These are phyloP conservation scores for Muntiacus reevesi DNA, from an alignment of 2,113 vertebrate genomes.

Conservation along the genomic window DNA sequence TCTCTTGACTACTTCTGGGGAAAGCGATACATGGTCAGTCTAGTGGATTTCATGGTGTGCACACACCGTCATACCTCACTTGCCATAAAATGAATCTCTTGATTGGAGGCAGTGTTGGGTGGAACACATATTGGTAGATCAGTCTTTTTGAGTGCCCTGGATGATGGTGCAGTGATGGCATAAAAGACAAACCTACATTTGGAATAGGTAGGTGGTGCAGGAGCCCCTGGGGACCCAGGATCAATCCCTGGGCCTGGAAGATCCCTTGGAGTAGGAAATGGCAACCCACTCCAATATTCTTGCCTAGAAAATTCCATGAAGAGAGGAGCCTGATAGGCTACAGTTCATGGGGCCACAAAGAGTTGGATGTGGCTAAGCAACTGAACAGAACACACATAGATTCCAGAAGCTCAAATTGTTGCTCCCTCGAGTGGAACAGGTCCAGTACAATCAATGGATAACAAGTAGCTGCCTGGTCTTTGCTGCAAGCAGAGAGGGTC, in stretches of 20 bases:
- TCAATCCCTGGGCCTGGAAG: background rate
- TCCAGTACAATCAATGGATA: background rate
- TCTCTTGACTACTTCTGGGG: background rate
- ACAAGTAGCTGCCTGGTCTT: background rate
- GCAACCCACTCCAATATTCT: background rate
- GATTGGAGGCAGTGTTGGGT: background rate
- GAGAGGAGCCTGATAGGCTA: rapidly evolving
- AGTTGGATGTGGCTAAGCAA: background rate
- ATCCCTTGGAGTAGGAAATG: background rate
- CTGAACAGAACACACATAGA: background rate
- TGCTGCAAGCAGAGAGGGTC: background rate
- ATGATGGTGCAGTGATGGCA: background rate
- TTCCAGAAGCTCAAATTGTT: background rate
- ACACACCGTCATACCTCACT: background rate
- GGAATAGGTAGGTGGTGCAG: background rate
- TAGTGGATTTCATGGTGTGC: background rate
- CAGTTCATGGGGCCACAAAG: background rate
- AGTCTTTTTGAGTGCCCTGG: background rate
- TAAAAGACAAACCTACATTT: background rate
- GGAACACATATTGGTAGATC: background rate
- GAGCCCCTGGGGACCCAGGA: background rate
- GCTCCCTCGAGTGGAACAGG: background rate
- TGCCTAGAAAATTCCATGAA: background rate
- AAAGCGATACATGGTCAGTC: background rate
- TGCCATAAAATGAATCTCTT: background rate